A percentile compares a stretch with the other conserved stretches of the same genome.
Conservation (phyloP, 1,140 invertebrate genomes). For the Drosophila ironensis region DNA sequence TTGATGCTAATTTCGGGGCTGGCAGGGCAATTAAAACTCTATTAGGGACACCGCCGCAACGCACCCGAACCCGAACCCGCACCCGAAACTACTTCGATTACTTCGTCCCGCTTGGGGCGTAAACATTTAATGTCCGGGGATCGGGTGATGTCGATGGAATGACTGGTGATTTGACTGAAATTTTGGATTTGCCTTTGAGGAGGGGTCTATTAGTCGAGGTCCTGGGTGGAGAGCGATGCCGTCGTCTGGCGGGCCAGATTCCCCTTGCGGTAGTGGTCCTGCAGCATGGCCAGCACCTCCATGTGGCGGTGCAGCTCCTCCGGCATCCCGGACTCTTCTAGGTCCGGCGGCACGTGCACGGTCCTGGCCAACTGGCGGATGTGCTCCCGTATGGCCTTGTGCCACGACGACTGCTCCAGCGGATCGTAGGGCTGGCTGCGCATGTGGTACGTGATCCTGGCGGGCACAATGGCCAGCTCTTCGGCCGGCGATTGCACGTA, state of each 20-base stretch:
- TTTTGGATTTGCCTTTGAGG: background rate
- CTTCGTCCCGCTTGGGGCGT: too few relatives aligned
- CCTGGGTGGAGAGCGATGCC: background rate
- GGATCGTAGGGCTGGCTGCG: background rate
- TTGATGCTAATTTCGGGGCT: slow-evolving; percentile 47
- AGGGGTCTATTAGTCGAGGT: background rate
- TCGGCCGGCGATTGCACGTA: background rate
- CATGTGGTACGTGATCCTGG: too few relatives aligned
- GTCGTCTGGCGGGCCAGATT: background rate
- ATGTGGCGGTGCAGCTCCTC: slow-evolving; percentile 13
- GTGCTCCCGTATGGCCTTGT: slow-evolving; percentile 4
- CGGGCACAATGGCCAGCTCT: slow-evolving; percentile 9
- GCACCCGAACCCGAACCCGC: background rate
- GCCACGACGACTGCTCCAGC: slow-evolving; percentile 17
- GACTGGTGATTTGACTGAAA: background rate
- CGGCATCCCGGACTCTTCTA: slow-evolving; percentile 10
- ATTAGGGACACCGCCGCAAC: slow-evolving; percentile 35
- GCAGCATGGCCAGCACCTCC: slow-evolving; percentile 19
- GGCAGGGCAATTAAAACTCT: slow-evolving; percentile 56
- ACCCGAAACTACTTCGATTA: too few relatives aligned
- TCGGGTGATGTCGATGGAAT: too few relatives aligned
- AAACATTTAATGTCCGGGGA: too few relatives aligned
- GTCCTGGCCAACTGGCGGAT: slow-evolving; percentile 1
- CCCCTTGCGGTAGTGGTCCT: slow-evolving; percentile 5
- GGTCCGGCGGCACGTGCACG: slow-evolving; percentile 20